Base-by-base conservation (phyloP, 2,113 vertebrate genomes). In the Ailuropoda melanoleuca region DNA sequence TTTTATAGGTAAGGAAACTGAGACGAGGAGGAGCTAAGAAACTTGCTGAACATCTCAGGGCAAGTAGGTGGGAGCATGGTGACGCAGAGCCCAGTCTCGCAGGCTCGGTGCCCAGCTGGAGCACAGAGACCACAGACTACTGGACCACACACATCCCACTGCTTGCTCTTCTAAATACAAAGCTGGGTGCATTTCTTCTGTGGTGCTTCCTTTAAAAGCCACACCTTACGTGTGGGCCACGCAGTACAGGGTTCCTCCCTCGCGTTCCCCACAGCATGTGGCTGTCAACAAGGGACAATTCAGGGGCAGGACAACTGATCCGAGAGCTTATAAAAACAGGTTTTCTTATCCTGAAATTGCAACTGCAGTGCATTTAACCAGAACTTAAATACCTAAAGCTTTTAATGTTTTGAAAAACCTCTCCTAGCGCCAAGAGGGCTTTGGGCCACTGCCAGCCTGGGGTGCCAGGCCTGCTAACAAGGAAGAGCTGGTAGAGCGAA, bases 361-460 rank as follows among this genome's bases (percentile, higher is more conserved):
- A 97, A 97, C 88, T 77, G 87, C 92, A 85, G 75, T 92, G 84
- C 88, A 95, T 96, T 97, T 98, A 96, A 85, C 93, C 84, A 84
- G 95, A 90, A 95, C 83, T 43, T 95, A 95, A 87, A 85, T 96
- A 90, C 84, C 94, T 86, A 46, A 96, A 95, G 97, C 92, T 97
- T 96, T 92, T 96, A 95, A 94, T 94, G 95, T 88, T 97, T 95
- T 94, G 90, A 95, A 97, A 98, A 98, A 95, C 90, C 84, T 93
- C 88, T 96, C 77, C 39, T 8, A 82, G 94, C 72, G 97, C 97
- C 97, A 95, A 95, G 89, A 94, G 95, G 90, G 80, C 88, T 87
- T 68, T 97, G 97, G 88, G 85, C 53, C 10, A 5, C 64, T 75
- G 95, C 97, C 97, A 98, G 77, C 84, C 88, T 75, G 26, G 89